phyloP scores from a whole-genome alignment of 1,140 invertebrate genomes.

The Calycopis cecrops region DNA sequence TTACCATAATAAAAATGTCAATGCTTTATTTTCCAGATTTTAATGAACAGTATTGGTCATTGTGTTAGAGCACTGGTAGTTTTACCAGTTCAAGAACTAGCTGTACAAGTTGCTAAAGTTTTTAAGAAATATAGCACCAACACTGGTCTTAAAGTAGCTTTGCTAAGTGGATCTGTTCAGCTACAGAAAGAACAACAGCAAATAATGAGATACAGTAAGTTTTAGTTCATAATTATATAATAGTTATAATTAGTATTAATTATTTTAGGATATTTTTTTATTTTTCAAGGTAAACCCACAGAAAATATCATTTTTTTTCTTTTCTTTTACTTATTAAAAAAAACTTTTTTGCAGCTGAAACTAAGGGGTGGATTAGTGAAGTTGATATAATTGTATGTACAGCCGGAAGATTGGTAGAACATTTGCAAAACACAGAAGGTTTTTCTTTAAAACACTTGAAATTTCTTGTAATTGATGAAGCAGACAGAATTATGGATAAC shows the following conservation, averaged over 20 bases:
- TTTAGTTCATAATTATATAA: constrained; percentile 7
- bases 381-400: constrained; percentile 96
- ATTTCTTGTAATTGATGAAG: constrained; percentile 96
- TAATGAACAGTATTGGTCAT: constrained; percentile 65
- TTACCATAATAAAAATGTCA: background rate
- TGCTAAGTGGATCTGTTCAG: constrained; percentile 83
- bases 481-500: constrained; percentile 94
- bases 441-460: constrained; percentile 87
- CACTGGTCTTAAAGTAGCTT: constrained; percentile 83
- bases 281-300: too few relatives aligned
- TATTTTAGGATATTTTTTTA: constrained; percentile 11
- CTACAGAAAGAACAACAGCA: constrained; percentile 85
- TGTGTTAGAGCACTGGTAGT: constrained; percentile 90
- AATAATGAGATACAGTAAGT: constrained; percentile 81
- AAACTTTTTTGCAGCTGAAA: constrained; percentile 60
- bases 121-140: constrained; percentile 84
- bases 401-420: constrained; percentile 94
- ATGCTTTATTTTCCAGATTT: constrained; percentile 34
- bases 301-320: background rate
- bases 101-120: constrained; percentile 90
- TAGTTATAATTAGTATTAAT: background rate
- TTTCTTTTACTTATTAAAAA: constrained; percentile 1
- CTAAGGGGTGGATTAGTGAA: constrained; percentile 72
- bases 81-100: constrained; percentile 93
- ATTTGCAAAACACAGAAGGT: constrained; percentile 90